Evolutionary conservation across 2,797 vertebrate genomes (phyloP), one percentile per base, ranked within the genome.

Genomic region (Sphenopsis melanotis): DNA sequence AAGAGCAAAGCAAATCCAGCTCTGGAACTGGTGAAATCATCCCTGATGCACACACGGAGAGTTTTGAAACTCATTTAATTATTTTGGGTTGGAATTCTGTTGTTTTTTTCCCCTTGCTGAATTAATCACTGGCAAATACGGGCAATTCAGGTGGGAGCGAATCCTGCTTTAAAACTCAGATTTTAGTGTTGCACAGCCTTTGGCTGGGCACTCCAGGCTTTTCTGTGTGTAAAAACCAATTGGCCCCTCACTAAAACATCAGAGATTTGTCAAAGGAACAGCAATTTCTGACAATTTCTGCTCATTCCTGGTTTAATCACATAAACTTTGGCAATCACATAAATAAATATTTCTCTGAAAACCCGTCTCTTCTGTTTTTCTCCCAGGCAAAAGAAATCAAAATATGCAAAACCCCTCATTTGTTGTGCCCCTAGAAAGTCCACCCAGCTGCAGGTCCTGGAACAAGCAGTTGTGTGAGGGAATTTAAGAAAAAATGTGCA

Each of bases 401-500:
- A 87, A 27, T 30, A 26, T 10, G 21, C 15, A 79, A 79, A 89
- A 34, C 2, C 14, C 7, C 34, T 37, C 11, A 14, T 71, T 63
- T 29, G 6, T 9, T 4, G 11, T 7, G 46, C 7, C 64, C 60
- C 53, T n/a, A 37, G 19, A 5, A 90, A 86, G 6, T 4, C n/a
- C 29, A 23, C 3, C 6, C 23, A 46, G 3, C 44, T 16, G 19
- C 64, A 74, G n/a, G 4, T 56, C 65, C 64, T 34, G 1, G 27
- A 8, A 32, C 10, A 5, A 55, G 49, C 4, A 12, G 27, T 0
- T 27, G 1, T 3, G 10, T 8, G 36, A 36, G 52, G 57, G 26
- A 36, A 15, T 26, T 50, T 3, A 12, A 24, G 41, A 36, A 52
- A 64, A 1, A 1, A 1, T 0, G 6, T 15, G 30, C 7, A 27